Conservation (phyloP, 2,888 invertebrate species). For the Lasioglossum leucozonium region DNA sequence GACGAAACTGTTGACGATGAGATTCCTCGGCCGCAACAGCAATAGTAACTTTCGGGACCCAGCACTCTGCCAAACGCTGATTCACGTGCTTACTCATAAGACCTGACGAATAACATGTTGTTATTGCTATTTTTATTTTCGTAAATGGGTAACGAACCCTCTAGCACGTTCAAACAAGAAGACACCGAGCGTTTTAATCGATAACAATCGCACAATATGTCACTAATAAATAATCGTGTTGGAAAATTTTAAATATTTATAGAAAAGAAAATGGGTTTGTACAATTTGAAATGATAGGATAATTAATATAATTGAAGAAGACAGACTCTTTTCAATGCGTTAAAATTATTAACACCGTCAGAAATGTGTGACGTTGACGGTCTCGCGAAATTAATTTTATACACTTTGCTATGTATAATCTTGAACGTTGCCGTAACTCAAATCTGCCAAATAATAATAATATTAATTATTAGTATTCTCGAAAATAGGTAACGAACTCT, state of each 20-base stretch:
- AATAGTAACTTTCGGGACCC: constrained; percentile 19
- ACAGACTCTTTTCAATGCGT: too few species aligned
- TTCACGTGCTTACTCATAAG: constrained; percentile 42
- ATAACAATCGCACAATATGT: too few species aligned
- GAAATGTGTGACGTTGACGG: too few species aligned
- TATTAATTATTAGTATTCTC: background rate
- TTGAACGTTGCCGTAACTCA: too few species aligned
- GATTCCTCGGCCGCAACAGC: background rate
- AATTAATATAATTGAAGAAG: too few species aligned
- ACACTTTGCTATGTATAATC: too few species aligned
- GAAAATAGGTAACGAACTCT: background rate
- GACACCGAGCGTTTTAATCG: background rate
- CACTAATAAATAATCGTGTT: too few species aligned
- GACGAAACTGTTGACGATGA: constrained; percentile 6
- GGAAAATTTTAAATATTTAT: too few species aligned
- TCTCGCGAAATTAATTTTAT: too few species aligned
- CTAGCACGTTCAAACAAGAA: background rate
- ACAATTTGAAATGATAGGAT: too few species aligned
- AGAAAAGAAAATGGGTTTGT: too few species aligned
- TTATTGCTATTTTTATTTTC: background rate
- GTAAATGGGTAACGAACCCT: constrained; percentile 1
- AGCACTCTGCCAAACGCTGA: constrained; percentile 51
- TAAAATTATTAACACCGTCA: too few species aligned
- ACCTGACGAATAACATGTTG: constrained; percentile 26
- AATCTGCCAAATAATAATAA: background rate